phyloP scores from a whole-genome alignment of 2,113 vertebrate genomes.

The Pungitius pungitius region DNA sequence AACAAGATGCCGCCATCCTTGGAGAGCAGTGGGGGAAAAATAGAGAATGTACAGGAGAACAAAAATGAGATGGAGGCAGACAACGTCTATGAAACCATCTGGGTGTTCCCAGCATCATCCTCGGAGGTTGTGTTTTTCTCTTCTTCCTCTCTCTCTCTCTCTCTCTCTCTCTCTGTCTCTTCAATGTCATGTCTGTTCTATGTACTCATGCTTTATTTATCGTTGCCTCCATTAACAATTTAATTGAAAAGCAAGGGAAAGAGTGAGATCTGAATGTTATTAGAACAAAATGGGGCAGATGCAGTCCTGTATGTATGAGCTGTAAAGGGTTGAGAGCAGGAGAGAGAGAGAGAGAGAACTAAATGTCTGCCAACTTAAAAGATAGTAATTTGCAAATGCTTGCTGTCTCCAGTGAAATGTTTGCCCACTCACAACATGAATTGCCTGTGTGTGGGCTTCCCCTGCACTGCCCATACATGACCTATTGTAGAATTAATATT shows the following conservation, averaged over 20 bases:
- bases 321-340: conserved; percentile 34
- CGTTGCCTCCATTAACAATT: conserved; percentile 60
- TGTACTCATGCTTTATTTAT: conserved; percentile 66
- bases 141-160: background rate
- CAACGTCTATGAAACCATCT: conserved; percentile 36
- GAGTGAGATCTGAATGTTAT: conserved; percentile 52
- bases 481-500: conserved; percentile 49
- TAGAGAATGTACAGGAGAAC: conserved; percentile 12
- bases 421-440: conserved; percentile 68
- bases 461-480: conserved; percentile 51
- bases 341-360: conserved; percentile 2
- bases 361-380: conserved; percentile 65
- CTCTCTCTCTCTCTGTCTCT: conserved; percentile 19
- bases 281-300: conserved; percentile 40
- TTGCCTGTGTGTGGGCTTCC: conserved; percentile 61
- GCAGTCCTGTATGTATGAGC: conserved; percentile 47
- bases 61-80: conserved; percentile 12
- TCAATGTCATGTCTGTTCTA: conserved; percentile 35
- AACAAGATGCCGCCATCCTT: conserved; percentile 29
- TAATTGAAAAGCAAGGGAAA: conserved; percentile 61
- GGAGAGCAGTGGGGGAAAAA: conserved; percentile 2
- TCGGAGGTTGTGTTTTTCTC: conserved; percentile 28
- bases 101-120: conserved; percentile 46
- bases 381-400: conserved; percentile 64
- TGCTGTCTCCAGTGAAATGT: conserved; percentile 64